Conservation (phyloP, 2,113 vertebrate genomes). For the Myrmecobius fasciatus region DNA sequence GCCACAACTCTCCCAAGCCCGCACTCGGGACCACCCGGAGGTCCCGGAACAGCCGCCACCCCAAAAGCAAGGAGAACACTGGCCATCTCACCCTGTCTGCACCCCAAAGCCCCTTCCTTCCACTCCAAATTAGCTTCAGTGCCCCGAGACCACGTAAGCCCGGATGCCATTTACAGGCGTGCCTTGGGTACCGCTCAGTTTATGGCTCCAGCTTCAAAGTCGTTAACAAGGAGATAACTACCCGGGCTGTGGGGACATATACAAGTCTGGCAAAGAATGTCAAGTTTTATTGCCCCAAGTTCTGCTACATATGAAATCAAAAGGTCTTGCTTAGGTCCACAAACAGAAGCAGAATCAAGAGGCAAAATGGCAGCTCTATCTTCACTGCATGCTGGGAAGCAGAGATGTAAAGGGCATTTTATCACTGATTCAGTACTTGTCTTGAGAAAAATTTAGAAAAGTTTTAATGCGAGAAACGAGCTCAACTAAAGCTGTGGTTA, state of each 20-base stretch:
- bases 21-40: background rate
- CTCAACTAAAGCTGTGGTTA: conserved; percentile 16
- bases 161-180: conserved; percentile 56
- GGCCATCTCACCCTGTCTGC: conserved; percentile 48
- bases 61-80: conserved; percentile 28
- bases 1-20: conserved; percentile 9
- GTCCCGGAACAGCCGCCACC: conserved; percentile 53
- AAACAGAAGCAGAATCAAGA: conserved; percentile 32
- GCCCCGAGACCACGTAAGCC: conserved; percentile 21
- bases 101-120: conserved; percentile 50
- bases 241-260: conserved; percentile 64
- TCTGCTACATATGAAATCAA: conserved; percentile 65
- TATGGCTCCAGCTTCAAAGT: conserved; percentile 62
- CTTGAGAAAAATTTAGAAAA: conserved; percentile 14
- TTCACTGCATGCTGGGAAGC: conserved; percentile 43
- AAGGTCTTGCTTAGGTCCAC: conserved; percentile 57
- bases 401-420: conserved; percentile 36
- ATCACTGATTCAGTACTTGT: conserved; percentile 3
- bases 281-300: conserved; percentile 71
- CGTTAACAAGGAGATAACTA: conserved; percentile 68
- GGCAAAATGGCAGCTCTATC: background rate
- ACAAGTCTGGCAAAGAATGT: conserved; percentile 69
- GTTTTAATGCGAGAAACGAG: conserved; percentile 38
- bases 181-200: conserved; percentile 57
- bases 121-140: conserved; percentile 25